These are phyloP conservation scores for Nibea albiflora DNA, from an alignment of 2,113 vertebrate species.

Conservation along the genomic window DNA sequence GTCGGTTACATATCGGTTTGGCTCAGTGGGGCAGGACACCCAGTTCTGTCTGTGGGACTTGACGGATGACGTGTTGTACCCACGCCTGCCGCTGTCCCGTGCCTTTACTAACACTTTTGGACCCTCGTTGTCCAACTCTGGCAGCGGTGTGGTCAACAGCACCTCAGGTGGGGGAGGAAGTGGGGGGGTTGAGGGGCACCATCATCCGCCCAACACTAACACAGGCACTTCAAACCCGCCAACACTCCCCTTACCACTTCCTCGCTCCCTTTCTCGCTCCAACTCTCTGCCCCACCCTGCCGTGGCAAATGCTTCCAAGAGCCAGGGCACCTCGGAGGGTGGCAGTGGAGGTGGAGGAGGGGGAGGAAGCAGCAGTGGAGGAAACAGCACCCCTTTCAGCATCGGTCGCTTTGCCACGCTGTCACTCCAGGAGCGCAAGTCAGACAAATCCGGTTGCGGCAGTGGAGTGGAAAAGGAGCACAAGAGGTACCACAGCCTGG, in stretches of 20 bases:
- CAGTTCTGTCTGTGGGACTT: slow-evolving; percentile 96
- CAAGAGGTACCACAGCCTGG: slow-evolving; percentile 92
- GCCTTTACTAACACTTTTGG: slow-evolving; percentile 87
- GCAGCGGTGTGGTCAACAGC: slow-evolving; percentile 78
- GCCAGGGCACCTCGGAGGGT: slow-evolving; percentile 58
- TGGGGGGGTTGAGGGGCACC: slow-evolving; percentile 80
- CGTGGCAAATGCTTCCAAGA: slow-evolving; percentile 80
- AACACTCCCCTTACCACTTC: slow-evolving; percentile 80
- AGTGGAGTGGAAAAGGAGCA: slow-evolving; percentile 85
- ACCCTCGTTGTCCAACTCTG: slow-evolving; percentile 76
- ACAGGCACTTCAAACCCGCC: slow-evolving; percentile 68
- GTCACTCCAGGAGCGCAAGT: slow-evolving; percentile 88
- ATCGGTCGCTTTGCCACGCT: slow-evolving; percentile 90
- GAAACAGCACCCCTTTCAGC: slow-evolving; percentile 81
- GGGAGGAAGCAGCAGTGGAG: slow-evolving; percentile 29
- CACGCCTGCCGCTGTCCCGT: slow-evolving; percentile 85
- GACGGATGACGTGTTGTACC: slow-evolving; percentile 89
- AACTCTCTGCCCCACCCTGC: slow-evolving; percentile 93
- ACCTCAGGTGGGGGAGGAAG: slow-evolving; percentile 65
- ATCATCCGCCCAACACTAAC: slow-evolving; percentile 80
- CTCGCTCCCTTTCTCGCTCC: slow-evolving; percentile 91
- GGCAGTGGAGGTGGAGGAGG: slow-evolving; percentile 53
- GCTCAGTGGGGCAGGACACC: slow-evolving; percentile 93
- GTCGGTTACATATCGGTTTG: slow-evolving; percentile 90
- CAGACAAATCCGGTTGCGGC: slow-evolving; percentile 80